These are phyloP conservation scores for Phorcus lineatus DNA, from an alignment of 2,888 invertebrate genomes.

Conservation along the genomic window DNA sequence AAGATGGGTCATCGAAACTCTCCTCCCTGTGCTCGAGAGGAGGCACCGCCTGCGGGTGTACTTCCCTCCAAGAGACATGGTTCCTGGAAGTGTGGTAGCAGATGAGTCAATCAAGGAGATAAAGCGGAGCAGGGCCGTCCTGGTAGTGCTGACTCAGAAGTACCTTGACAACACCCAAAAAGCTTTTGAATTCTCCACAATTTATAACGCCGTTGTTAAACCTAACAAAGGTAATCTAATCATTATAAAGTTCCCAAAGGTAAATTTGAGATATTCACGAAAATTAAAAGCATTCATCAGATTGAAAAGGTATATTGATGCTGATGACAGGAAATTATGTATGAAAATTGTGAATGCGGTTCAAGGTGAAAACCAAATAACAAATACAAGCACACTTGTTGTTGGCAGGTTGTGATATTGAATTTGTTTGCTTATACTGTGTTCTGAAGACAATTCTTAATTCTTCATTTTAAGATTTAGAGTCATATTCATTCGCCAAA, in stretches of 20 bases:
- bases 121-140: not conserved
- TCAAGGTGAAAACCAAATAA: too few species aligned
- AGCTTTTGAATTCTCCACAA: not conserved
- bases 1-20: not conserved
- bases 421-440: too few species aligned
- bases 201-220: not conserved
- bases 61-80: conserved; percentile 7
- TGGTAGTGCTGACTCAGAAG: not conserved
- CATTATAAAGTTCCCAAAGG: not conserved
- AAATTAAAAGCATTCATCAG: not conserved
- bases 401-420: too few species aligned
- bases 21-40: not conserved
- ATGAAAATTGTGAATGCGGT: too few species aligned
- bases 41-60: not conserved
- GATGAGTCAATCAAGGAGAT: not conserved
- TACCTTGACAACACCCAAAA: not conserved
- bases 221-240: not conserved
- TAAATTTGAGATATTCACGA: not conserved
- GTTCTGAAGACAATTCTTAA: too few species aligned
- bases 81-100: not conserved
- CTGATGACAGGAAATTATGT: not conserved
- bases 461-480: too few species aligned
- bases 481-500: too few species aligned
- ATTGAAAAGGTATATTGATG: not conserved
- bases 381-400: too few species aligned